Conservation (phyloP, 2,888 invertebrate species). For the Dryobotodes eremita region DNA sequence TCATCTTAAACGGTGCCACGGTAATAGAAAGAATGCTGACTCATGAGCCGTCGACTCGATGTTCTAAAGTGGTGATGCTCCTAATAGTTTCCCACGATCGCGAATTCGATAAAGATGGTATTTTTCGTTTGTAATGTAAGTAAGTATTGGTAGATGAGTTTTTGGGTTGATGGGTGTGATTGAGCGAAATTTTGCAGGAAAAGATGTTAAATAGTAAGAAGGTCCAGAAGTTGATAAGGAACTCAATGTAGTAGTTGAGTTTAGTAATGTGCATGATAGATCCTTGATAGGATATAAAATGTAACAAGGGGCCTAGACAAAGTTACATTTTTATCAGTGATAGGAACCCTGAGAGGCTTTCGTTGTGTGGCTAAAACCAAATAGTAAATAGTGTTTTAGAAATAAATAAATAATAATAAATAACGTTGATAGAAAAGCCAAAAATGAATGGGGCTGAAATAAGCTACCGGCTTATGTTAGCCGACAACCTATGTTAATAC, state of each 20-base stretch:
- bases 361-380: too few relatives aligned
- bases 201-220: neutral
- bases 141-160: slow-evolving; percentile 31
- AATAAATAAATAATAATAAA: too few relatives aligned
- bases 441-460: too few relatives aligned
- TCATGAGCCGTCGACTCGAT: slow-evolving; percentile 80
- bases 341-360: too few relatives aligned
- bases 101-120: slow-evolving; percentile 83
- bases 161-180: slow-evolving; percentile 48
- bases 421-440: too few relatives aligned
- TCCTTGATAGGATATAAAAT: neutral
- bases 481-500: neutral
- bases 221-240: neutral
- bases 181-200: slow-evolving; percentile 44
- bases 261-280: neutral
- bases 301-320: neutral
- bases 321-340: too few relatives aligned
- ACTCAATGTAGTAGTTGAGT: neutral
- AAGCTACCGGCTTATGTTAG: too few relatives aligned
- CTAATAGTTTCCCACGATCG: slow-evolving; percentile 87
- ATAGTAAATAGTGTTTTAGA: too few relatives aligned
- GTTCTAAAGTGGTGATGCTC: slow-evolving; percentile 79
- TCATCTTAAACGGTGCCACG: slow-evolving; percentile 61
- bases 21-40: slow-evolving; percentile 82
- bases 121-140: slow-evolving; percentile 47